phyloP scores from a whole-genome alignment of 2,888 invertebrate genomes.

The Sphaerophoria rueppellii region DNA sequence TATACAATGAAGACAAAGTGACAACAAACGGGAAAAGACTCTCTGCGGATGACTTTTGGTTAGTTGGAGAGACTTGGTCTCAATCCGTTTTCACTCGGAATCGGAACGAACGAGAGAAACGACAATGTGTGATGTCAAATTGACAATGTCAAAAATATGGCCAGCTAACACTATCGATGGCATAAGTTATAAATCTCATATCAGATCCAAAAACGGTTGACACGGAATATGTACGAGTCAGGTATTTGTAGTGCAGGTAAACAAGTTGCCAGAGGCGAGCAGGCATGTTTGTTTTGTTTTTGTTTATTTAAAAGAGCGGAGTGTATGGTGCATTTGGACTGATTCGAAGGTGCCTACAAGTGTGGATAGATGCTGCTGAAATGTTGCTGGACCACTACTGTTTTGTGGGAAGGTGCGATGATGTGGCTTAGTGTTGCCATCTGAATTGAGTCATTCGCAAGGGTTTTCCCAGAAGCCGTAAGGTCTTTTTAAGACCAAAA shows the following conservation, averaged over 20 bases:
- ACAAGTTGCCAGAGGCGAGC: conserved; percentile 64
- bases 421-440: conserved; percentile 15
- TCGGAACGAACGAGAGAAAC: conserved; percentile 9
- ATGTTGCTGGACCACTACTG: conserved; percentile 65
- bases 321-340: background rate
- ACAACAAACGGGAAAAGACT: background rate
- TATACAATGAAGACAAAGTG: background rate
- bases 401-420: conserved; percentile 54
- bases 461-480: too few species aligned
- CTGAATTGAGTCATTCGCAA: background rate
- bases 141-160: conserved; percentile 76
- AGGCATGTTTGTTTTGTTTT: conserved; percentile 32
- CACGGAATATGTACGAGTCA: conserved; percentile 72
- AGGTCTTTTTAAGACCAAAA: too few species aligned
- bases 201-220: conserved; percentile 74
- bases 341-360: conserved; percentile 15
- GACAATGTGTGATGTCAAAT: conserved; percentile 74
- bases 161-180: conserved; percentile 75
- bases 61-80: background rate
- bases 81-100: too few species aligned
- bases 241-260: conserved; percentile 72
- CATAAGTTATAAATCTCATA: conserved; percentile 75
- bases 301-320: conserved; percentile 2
- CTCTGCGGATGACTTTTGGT: conserved; percentile 1
- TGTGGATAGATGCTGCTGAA: conserved; percentile 37